Conservation (phyloP, 2,797 vertebrate species). For the Taeniopygia guttata region DNA sequence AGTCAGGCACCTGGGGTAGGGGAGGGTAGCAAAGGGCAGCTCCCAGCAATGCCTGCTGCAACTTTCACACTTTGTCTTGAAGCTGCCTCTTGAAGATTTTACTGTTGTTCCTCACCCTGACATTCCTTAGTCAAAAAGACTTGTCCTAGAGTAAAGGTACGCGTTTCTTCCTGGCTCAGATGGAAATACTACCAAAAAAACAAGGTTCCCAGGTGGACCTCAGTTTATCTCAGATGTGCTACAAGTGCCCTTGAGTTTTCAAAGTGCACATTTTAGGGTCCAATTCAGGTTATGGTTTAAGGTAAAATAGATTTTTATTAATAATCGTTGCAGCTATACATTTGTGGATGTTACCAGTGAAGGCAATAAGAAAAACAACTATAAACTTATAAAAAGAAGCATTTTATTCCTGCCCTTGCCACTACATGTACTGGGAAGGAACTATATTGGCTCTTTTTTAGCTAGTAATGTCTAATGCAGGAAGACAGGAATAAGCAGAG, state of each 20-base stretch:
- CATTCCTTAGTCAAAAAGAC: neutral
- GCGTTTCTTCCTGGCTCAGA: neutral
- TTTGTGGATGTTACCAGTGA: slow-evolving; percentile 36
- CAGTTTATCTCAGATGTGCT: neutral
- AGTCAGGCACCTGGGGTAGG: neutral
- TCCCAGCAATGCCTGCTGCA: fast-evolving
- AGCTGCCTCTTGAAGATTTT: neutral
- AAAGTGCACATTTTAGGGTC: slow-evolving; percentile 3
- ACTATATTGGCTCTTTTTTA: slow-evolving; percentile 75
- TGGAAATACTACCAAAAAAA: neutral
- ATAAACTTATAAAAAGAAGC: slow-evolving; percentile 68
- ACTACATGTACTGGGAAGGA: slow-evolving; percentile 68
- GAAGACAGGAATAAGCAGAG: slow-evolving; percentile 96
- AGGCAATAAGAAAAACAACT: slow-evolving; percentile 68
- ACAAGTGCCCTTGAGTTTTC: neutral
- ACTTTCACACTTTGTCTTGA: neutral
- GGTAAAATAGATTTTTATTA: slow-evolving; percentile 63
- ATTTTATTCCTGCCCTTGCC: slow-evolving; percentile 73
- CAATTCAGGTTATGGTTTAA: neutral
- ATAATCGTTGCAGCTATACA: slow-evolving; percentile 22
- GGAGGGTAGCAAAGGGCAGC: neutral
- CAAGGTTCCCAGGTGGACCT: neutral
- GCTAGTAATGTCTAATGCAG: slow-evolving; percentile 88
- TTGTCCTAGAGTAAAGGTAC: neutral
- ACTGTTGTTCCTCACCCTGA: neutral